Evolutionary conservation across 2,113 vertebrate genomes (phyloP).

Genomic region (Actenoides lindsayi): DNA sequence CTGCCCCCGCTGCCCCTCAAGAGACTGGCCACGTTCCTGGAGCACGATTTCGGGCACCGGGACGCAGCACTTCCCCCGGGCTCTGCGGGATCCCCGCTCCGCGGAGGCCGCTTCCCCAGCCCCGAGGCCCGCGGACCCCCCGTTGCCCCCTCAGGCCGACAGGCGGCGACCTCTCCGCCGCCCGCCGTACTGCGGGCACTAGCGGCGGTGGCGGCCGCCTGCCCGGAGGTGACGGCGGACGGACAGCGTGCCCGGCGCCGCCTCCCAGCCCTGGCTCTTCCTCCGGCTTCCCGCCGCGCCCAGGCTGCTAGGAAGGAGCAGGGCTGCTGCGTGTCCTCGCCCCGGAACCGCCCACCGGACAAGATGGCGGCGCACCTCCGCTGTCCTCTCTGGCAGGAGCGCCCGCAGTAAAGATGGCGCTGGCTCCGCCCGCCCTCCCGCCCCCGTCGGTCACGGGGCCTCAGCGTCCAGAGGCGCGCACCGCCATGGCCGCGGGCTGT

Average conservation of each 20-base stretch:
- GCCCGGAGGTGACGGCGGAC: too few species aligned
- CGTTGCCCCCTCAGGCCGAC: not conserved
- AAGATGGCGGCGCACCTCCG: not conserved
- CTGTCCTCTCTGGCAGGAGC: rapidly evolving
- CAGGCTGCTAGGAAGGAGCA: too few species aligned
- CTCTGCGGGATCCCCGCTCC: not conserved
- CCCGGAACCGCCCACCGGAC: too few species aligned
- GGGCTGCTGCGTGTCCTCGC: not conserved
- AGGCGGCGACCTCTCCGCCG: not conserved
- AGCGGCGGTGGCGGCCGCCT: not conserved
- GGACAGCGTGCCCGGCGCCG: too few species aligned
- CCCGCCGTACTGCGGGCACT: too few species aligned
- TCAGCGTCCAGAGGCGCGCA: rapidly evolving
- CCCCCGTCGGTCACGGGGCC: rapidly evolving
- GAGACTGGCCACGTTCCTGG: too few species aligned
- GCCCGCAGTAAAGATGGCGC: not conserved
- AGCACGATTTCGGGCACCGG: not conserved
- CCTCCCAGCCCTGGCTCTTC: not conserved
- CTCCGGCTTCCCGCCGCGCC: not conserved
- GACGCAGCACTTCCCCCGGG: rapidly evolving
- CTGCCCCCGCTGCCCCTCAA: too few species aligned
- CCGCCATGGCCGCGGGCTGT: rapidly evolving
- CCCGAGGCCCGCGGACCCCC: not conserved
- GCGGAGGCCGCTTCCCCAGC: not conserved
- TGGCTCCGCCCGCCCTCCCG: not conserved